Evolutionary conservation across 2,113 vertebrate species (phyloP).

Genomic region (Tetrao urogallus): DNA sequence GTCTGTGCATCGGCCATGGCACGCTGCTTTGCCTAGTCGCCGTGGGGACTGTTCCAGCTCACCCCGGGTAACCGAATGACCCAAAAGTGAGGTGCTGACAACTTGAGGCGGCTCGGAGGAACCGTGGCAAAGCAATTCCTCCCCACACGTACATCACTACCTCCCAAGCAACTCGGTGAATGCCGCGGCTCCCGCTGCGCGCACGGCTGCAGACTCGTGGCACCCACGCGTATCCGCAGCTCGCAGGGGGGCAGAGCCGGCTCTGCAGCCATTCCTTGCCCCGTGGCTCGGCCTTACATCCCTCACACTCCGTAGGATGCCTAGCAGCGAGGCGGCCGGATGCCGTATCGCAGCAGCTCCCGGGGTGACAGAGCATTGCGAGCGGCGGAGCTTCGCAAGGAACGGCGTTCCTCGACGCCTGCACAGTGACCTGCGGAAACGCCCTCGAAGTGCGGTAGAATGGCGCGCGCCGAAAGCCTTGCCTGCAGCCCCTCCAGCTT

Average conservation of each 20-base stretch:
- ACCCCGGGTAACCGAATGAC: not conserved
- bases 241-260: not conserved
- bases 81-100: not conserved
- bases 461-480: too few species aligned
- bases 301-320: not conserved
- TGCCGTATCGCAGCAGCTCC: not conserved
- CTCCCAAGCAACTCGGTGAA: not conserved
- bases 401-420: not conserved
- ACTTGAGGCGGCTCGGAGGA: not conserved
- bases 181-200: too few species aligned
- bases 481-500: too few species aligned
- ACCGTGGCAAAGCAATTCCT: not conserved
- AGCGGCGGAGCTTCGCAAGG: not conserved
- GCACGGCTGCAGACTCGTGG: not conserved
- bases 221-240: not conserved
- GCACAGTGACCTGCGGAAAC: not conserved
- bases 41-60: not conserved
- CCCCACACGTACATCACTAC: not conserved
- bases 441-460: not conserved
- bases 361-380: not conserved
- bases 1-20: too few species aligned
- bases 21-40: not conserved
- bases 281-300: not conserved
- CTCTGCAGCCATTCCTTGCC: not conserved
- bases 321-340: not conserved